phyloP scores from a whole-genome alignment of 2,797 vertebrate species.

The Eupleurogrammus muticus region DNA sequence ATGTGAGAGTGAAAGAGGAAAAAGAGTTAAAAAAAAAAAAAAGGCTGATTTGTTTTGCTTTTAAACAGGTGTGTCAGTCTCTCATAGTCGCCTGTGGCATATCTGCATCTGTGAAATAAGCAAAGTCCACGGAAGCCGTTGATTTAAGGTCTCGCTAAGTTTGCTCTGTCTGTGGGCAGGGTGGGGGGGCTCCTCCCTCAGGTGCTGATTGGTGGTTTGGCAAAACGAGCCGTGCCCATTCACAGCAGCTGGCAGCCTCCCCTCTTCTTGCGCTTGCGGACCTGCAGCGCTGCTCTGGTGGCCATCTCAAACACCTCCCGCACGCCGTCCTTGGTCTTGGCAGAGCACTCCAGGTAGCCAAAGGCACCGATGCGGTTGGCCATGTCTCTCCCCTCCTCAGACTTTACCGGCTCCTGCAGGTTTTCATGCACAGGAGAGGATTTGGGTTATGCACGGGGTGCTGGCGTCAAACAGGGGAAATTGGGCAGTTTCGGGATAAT shows the following conservation, averaged over 20 bases:
- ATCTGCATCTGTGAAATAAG: slow-evolving; percentile 67
- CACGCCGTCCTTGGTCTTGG: slow-evolving; percentile 98
- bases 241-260: slow-evolving; percentile 90
- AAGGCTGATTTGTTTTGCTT: slow-evolving; percentile 72
- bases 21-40: slow-evolving; percentile 26
- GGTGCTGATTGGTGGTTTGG: slow-evolving; percentile 37
- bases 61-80: slow-evolving; percentile 79
- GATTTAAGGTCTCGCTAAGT: slow-evolving; percentile 70
- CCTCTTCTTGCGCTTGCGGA: slow-evolving; percentile 93
- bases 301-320: slow-evolving; percentile 99
- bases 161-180: slow-evolving; percentile 34
- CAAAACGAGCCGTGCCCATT: slow-evolving; percentile 46
- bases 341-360: slow-evolving; percentile 97
- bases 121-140: slow-evolving; percentile 75
- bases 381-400: slow-evolving; percentile 97
- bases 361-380: slow-evolving; percentile 96
- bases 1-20: slow-evolving; percentile 59
- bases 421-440: slow-evolving; percentile 4
- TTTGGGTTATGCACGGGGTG: not conserved
- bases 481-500: not conserved
- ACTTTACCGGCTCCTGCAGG: slow-evolving; percentile 92
- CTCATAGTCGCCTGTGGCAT: slow-evolving; percentile 62
- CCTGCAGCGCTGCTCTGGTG: slow-evolving; percentile 94
- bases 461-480: not conserved
- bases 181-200: slow-evolving; percentile 26